phyloP scores from a whole-genome alignment of 2,113 vertebrate species.

The Laticauda colubrina region DNA sequence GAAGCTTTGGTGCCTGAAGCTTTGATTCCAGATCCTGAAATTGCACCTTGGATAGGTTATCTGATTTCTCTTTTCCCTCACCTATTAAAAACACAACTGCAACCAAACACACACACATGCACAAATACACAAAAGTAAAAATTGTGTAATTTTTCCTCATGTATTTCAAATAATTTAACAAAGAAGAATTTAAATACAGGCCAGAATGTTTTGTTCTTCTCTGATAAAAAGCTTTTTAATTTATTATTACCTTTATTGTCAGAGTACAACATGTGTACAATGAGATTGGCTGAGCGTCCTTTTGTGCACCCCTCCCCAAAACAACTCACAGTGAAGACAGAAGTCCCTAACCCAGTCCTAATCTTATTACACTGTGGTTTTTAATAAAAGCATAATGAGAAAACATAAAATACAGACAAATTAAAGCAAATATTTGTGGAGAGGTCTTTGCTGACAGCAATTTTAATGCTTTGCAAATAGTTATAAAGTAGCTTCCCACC shows the following conservation, averaged over 20 bases:
- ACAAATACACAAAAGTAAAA: background rate
- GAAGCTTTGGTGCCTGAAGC: background rate
- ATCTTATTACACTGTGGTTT: too few relatives aligned
- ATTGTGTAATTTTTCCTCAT: background rate
- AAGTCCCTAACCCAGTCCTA: too few relatives aligned
- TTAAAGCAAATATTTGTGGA: background rate
- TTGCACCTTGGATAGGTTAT: background rate
- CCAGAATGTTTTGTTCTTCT: background rate
- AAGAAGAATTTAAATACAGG: background rate
- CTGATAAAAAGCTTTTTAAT: background rate
- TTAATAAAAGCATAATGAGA: background rate
- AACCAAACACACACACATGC: background rate
- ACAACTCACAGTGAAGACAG: too few relatives aligned
- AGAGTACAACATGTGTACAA: too few relatives aligned
- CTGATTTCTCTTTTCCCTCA: background rate
- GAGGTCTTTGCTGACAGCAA: background rate
- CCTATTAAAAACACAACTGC: background rate
- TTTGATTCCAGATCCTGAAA: background rate
- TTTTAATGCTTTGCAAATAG: background rate
- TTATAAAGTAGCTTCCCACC: background rate
- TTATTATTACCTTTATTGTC: too few relatives aligned
- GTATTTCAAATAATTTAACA: background rate
- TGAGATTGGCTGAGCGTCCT: too few relatives aligned
- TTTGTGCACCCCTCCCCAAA: too few relatives aligned
- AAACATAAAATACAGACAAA: background rate